phyloP scores from a whole-genome alignment of 1,140 invertebrate species.

The Eupristina koningsbergeri region DNA sequence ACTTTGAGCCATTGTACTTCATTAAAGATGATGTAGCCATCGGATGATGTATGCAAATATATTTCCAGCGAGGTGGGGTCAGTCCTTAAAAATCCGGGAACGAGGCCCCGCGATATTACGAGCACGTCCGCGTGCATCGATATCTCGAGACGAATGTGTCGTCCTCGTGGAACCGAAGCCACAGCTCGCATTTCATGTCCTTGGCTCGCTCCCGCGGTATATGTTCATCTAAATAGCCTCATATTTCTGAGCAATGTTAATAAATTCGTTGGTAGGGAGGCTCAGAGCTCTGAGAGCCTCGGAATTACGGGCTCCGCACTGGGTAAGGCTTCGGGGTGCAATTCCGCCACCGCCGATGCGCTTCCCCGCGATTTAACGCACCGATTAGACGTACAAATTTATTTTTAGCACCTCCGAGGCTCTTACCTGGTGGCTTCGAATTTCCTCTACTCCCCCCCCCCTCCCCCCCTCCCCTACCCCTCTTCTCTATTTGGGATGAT shows the following conservation, averaged over 20 bases:
- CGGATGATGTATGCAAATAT: neutral
- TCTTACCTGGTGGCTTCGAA: neutral
- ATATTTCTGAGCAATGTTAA: slow-evolving; percentile 56
- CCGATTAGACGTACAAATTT: slow-evolving; percentile 41
- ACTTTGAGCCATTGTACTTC: neutral
- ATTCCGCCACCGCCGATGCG: slow-evolving; percentile 1
- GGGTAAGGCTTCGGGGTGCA: neutral
- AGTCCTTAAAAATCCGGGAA: neutral
- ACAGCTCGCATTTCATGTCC: neutral
- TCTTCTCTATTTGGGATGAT: neutral
- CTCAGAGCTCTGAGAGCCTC: neutral
- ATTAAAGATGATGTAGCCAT: neutral
- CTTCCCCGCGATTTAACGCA: slow-evolving; percentile 34
- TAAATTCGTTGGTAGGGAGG: slow-evolving; percentile 50
- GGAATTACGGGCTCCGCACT: neutral
- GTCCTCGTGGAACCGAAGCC: too few relatives aligned
- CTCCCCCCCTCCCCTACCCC: too few relatives aligned
- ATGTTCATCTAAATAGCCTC: slow-evolving; percentile 52
- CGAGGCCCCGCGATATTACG: neutral
- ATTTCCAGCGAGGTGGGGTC: neutral
- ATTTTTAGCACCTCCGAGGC: slow-evolving; percentile 44
- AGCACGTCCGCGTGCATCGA: neutral
- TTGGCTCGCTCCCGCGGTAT: neutral
- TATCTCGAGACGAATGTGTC: neutral
- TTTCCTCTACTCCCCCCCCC: too few relatives aligned